Evolutionary conservation across 2,888 invertebrate genomes (phyloP).

Genomic region (Ophioninae sp.): DNA sequence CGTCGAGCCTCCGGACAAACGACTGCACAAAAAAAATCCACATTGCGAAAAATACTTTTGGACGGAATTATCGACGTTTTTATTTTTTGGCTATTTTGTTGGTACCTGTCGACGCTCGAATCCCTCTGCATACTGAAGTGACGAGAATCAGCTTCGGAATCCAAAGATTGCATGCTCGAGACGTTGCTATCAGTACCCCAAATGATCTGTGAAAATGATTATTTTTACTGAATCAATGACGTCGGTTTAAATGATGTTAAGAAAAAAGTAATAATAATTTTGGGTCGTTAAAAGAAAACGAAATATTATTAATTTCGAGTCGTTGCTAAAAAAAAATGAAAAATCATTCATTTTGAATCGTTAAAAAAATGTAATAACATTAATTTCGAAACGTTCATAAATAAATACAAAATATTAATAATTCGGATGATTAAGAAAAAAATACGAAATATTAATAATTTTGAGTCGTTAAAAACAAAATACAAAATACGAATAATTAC

Average conservation of each 20-base stretch:
- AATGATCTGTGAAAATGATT: slow-evolving; percentile 83
- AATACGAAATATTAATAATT: not conserved
- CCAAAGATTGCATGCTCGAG: slow-evolving; percentile 91
- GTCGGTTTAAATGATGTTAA: no score
- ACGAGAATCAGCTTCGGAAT: slow-evolving; percentile 83
- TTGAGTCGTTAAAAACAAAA: not conserved
- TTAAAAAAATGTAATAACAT: no score
- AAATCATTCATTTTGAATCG: no score
- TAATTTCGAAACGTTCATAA: no score
- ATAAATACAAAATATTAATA: no score
- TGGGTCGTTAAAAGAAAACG: no score
- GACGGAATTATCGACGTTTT: not conserved
- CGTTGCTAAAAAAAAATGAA: not conserved
- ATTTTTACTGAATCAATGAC: not conserved
- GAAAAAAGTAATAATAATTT: no score
- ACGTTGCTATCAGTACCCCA: slow-evolving; percentile 94
- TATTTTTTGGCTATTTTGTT: slow-evolving; percentile 13
- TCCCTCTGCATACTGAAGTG: slow-evolving; percentile 86
- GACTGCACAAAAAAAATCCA: slow-evolving; percentile 80
- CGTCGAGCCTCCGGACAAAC: slow-evolving; percentile 91
- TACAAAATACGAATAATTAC: not conserved
- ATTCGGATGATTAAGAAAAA: no score
- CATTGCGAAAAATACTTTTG: slow-evolving; percentile 14
- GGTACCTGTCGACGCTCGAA: slow-evolving; percentile 88
- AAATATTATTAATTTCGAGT: not conserved